Evolutionary conservation across 2,888 invertebrate genomes (phyloP).

Genomic region (Ellobium chinense): DNA sequence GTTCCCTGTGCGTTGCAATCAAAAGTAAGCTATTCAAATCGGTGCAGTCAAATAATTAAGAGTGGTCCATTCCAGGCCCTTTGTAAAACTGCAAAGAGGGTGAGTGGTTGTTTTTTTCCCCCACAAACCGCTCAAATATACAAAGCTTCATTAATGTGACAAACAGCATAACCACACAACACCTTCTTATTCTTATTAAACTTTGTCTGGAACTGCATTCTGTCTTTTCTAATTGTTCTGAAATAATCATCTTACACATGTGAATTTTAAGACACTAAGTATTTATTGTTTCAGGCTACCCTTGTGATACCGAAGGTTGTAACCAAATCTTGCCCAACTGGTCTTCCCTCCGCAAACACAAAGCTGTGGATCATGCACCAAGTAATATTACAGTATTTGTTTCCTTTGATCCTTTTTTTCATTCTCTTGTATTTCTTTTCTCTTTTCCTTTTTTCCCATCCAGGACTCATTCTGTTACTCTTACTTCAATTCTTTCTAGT

Average conservation of each 20-base stretch:
- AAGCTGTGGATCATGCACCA: constrained; percentile 52
- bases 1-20: too few relatives aligned
- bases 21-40: too few relatives aligned
- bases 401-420: neutral
- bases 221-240: neutral
- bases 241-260: neutral
- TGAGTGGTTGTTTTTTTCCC: too few relatives aligned
- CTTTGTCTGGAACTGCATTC: neutral
- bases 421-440: neutral
- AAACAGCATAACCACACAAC: too few relatives aligned
- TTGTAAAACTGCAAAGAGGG: too few relatives aligned
- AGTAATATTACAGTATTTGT: constrained; percentile 46
- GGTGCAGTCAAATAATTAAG: too few relatives aligned
- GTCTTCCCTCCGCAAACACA: constrained; percentile 65
- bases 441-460: neutral
- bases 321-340: constrained; percentile 60
- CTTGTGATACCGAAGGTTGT: constrained; percentile 60
- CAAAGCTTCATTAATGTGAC: too few relatives aligned
- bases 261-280: neutral
- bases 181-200: too few relatives aligned
- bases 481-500: too few relatives aligned
- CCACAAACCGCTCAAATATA: too few relatives aligned
- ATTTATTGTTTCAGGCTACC: constrained; percentile 58
- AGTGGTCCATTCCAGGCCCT: too few relatives aligned
- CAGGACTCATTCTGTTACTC: too few relatives aligned